Base-by-base conservation (phyloP, 2,797 vertebrate genomes). In the Pangasius djambal region DNA sequence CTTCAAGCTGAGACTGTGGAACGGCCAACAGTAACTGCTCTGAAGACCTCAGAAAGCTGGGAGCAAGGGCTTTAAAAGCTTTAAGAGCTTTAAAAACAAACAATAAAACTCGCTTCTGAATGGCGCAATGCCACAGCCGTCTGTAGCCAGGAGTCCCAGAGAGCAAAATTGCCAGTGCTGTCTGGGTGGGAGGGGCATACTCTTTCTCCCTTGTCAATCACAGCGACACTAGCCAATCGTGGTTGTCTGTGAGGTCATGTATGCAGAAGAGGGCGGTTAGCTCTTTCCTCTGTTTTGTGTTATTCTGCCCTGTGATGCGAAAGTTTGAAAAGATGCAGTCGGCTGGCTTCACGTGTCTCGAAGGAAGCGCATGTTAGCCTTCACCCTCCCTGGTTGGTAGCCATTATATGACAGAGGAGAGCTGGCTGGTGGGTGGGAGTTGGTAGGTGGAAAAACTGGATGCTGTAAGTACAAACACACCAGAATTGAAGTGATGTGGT, bases 71-170 rank as follows among this genome's bases (percentile, higher is more conserved):
- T 63, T 61, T 61, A 61, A 82, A 59, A 25, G 55, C 55, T 59
- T 83, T 83, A 83, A 63, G 22, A 83, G 81, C 59, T 83, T 28
- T 44, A 83, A 63, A 82, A 78, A 37, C 57, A n/a, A 40, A 59
- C 79, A 44, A 9, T 83, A 44, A 83, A 63, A 13, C 57, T 63
- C 1, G 3, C 7, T 44, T 63, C 81, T 1, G 22, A 63, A 59
- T 63, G 78, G 78, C 31, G 0, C 48, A 1, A 55, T 8, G 79
- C 59, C 37, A 83, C 37, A 44, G 34, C 57, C 22, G 6, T 44
- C 81, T 63, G 12, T 44, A 83, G 16, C 52, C 16, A 9, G 28
- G 77, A 79, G 77, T 25, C 55, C 8, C 52, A 48, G 40, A 50
- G 28, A 50, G 61, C 13, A 67, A n/a, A 67, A 18, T 2, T n/a